Evolutionary conservation across 1,140 invertebrate species (phyloP).

Genomic region (Zaprionus davidi): DNA sequence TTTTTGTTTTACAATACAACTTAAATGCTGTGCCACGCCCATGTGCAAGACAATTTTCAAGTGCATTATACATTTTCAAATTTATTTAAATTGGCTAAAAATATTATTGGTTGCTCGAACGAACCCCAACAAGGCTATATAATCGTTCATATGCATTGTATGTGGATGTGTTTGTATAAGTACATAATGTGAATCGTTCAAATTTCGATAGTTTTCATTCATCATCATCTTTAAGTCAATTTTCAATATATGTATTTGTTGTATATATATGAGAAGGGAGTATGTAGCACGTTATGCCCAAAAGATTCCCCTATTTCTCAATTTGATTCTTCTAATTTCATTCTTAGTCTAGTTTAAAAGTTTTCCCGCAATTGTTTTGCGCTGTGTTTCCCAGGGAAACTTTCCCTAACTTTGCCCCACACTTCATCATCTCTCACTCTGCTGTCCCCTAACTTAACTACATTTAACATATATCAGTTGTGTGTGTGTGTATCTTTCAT

Average conservation of each 20-base stretch:
- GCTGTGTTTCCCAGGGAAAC: conserved; percentile 23
- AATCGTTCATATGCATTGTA: conserved; percentile 13
- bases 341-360: conserved; percentile 41
- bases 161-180: conserved; percentile 29
- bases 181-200: conserved; percentile 31
- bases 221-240: conserved; percentile 16
- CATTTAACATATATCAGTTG: conserved; percentile 27
- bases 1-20: conserved; percentile 26
- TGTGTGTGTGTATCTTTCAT: conserved; percentile 10
- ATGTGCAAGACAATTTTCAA: conserved; percentile 41
- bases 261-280: neutral
- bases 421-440: neutral
- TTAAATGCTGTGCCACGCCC: conserved; percentile 49
- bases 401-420: conserved; percentile 34
- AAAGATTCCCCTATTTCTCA: neutral
- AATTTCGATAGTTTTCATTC: neutral
- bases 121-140: conserved; percentile 5
- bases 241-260: conserved; percentile 22
- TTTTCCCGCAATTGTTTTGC: conserved; percentile 19
- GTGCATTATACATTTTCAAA: conserved; percentile 28
- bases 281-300: conserved; percentile 27
- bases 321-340: conserved; percentile 30
- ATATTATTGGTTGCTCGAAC: conserved; percentile 22
- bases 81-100: conserved; percentile 49
- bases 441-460: conserved; percentile 31